Percentiles rank a stretch among this genome's conserved stretches.
Evolutionary conservation across 2,113 vertebrate genomes (phyloP).

Genomic region (Corapipo altera): DNA sequence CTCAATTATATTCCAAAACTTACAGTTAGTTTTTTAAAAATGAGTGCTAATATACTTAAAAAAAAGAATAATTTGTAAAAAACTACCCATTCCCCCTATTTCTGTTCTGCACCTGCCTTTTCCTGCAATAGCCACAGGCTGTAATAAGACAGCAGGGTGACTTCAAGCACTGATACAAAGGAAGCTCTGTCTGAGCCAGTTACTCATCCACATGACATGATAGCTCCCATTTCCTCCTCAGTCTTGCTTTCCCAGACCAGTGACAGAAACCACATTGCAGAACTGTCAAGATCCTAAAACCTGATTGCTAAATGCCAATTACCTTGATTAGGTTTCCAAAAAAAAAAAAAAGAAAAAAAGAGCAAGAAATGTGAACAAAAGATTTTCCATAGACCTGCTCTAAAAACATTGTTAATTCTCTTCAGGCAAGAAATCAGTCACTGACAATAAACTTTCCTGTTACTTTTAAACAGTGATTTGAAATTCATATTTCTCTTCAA

Average conservation of each 20-base stretch:
- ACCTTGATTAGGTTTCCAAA: slow-evolving; percentile 32
- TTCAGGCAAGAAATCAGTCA: background rate
- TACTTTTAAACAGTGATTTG: background rate
- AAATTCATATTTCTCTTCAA: background rate
- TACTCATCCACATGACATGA: slow-evolving; percentile 64
- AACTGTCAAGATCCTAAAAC: slow-evolving; percentile 58
- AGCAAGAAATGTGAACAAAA: accelerated
- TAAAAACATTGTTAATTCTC: background rate
- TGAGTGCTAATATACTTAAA: background rate
- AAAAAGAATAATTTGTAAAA: background rate
- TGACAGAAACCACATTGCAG: slow-evolving; percentile 62
- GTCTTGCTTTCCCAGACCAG: slow-evolving; percentile 49
- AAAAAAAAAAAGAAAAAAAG: background rate
- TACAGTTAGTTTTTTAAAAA: background rate
- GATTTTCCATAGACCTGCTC: background rate
- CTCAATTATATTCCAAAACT: background rate
- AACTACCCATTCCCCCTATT: background rate
- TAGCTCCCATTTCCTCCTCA: slow-evolving; percentile 65
- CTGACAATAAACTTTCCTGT: background rate
- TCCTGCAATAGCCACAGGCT: slow-evolving; percentile 61
- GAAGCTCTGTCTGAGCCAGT: slow-evolving; percentile 54
- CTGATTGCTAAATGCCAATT: slow-evolving; percentile 57
- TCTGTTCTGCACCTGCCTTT: slow-evolving; percentile 61
- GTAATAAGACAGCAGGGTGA: slow-evolving; percentile 32
- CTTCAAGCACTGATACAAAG: slow-evolving; percentile 47